These are phyloP conservation scores for Anguilla obscura DNA, from an alignment of 2,797 vertebrate genomes.

Conservation along the genomic window DNA sequence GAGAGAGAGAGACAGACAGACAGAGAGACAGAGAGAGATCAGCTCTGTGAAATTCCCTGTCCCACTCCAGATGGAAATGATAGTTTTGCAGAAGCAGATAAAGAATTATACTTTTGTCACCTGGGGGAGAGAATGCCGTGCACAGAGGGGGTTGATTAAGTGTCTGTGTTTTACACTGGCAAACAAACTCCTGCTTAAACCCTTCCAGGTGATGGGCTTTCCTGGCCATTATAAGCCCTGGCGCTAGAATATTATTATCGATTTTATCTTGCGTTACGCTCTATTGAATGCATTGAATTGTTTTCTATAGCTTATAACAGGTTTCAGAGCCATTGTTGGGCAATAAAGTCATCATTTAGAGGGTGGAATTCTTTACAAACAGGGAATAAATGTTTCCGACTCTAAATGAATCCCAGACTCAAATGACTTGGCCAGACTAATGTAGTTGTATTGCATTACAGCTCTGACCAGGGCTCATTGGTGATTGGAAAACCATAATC, in stretches of 20 bases:
- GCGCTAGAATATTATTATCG: slow-evolving; percentile 21
- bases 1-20: background rate
- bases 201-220: slow-evolving; percentile 6
- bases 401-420: background rate
- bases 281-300: slow-evolving; percentile 14
- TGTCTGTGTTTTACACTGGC: background rate
- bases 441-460: background rate
- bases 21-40: background rate
- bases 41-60: background rate
- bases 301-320: slow-evolving; percentile 20
- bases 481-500: background rate
- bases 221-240: slow-evolving; percentile 12
- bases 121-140: background rate
- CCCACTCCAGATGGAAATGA: background rate
- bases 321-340: slow-evolving; percentile 20
- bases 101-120: background rate
- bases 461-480: background rate
- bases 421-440: background rate
- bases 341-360: slow-evolving; percentile 12
- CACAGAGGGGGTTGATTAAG: background rate
- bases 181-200: background rate
- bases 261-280: slow-evolving; percentile 19
- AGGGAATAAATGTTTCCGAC: background rate
- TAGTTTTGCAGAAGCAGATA: background rate
- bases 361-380: background rate